Evolutionary conservation across 1,140 invertebrate genomes (phyloP).

Genomic region (Branchinecta lindahli): DNA sequence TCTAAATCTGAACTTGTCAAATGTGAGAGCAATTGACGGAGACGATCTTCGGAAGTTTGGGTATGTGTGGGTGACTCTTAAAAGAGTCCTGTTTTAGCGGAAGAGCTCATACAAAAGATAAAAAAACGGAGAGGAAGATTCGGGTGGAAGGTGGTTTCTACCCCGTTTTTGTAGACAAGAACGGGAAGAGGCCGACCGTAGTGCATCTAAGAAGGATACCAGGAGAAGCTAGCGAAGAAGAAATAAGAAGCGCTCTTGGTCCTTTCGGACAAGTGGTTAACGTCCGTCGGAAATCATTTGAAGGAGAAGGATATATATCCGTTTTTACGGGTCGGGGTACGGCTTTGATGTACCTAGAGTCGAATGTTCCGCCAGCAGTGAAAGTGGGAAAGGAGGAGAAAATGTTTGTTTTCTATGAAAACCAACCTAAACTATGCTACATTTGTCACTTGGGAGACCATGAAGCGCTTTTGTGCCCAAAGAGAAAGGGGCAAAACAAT

Average conservation of each 20-base stretch:
- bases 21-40: too few species aligned
- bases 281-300: not conserved
- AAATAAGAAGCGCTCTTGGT: not conserved
- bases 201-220: not conserved
- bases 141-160: too few species aligned
- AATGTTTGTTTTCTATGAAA: not conserved
- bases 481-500: not conserved
- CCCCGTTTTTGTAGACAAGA: too few species aligned
- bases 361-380: not conserved
- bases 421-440: not conserved
- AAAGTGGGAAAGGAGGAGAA: not conserved
- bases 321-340: not conserved
- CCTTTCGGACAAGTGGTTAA: not conserved
- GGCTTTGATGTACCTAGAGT: not conserved
- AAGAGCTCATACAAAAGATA: too few species aligned
- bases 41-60: too few species aligned
- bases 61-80: too few species aligned
- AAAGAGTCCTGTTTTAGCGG: too few species aligned
- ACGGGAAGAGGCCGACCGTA: not conserved
- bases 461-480: conserved; percentile 7
- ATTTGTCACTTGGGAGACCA: not conserved
- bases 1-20: too few species aligned
- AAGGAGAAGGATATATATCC: not conserved
- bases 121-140: too few species aligned
- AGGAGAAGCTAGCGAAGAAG: not conserved